Evolutionary conservation across 2,113 vertebrate species (phyloP).

Genomic region (Strix uralensis): DNA sequence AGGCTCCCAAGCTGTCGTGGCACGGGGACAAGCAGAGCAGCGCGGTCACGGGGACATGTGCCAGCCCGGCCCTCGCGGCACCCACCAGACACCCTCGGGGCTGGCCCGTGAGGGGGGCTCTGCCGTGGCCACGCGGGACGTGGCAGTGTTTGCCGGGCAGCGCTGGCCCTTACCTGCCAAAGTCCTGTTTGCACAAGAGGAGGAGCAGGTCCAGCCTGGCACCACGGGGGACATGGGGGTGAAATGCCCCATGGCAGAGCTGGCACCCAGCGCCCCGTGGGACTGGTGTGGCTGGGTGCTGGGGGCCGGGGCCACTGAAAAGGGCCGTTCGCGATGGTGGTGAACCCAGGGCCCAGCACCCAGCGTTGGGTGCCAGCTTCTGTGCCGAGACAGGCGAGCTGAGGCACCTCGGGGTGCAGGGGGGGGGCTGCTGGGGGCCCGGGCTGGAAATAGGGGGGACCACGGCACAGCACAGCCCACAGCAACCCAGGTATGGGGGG

Average conservation of each 20-base stretch:
- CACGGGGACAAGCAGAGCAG: background rate
- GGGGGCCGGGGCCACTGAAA: background rate
- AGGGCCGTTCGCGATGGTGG: fast-evolving
- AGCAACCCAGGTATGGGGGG: too few relatives aligned
- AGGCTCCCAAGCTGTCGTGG: fast-evolving
- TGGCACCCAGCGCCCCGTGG: background rate
- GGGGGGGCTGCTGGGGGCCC: background rate
- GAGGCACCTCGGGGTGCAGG: background rate
- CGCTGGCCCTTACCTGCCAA: background rate
- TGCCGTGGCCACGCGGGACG: fast-evolving
- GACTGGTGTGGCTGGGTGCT: fast-evolving
- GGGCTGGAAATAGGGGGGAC: background rate
- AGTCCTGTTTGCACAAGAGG: constrained; percentile 34
- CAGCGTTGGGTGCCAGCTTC: background rate
- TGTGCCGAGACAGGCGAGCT: fast-evolving
- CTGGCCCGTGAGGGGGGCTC: fast-evolving
- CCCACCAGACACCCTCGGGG: fast-evolving
- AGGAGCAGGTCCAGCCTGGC: background rate
- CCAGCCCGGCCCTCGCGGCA: background rate
- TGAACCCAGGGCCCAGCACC: background rate
- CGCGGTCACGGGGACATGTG: background rate
- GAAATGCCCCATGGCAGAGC: background rate
- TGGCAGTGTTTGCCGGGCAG: background rate
- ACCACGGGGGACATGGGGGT: fast-evolving
- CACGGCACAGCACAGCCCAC: fast-evolving